These are phyloP conservation scores for Sepioteuthis lessoniana DNA, from an alignment of 2,888 invertebrate genomes.

Conservation along the genomic window DNA sequence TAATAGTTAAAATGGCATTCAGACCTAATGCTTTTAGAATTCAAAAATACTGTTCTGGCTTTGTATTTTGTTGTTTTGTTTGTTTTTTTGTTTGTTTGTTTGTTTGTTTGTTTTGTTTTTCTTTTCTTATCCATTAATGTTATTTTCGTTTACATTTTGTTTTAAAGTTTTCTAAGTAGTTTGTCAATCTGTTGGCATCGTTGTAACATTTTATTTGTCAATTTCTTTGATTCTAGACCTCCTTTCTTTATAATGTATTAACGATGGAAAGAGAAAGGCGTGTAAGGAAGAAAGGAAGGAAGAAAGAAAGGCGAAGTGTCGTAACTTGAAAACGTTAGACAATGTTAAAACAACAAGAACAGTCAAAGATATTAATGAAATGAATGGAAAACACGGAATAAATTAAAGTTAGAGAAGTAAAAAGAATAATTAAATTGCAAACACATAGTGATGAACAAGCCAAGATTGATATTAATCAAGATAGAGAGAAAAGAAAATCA, in stretches of 20 bases:
- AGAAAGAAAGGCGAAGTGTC: neutral
- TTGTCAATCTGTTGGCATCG: neutral
- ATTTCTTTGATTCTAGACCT: neutral
- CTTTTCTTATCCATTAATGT: neutral
- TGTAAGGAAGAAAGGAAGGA: too few relatives aligned
- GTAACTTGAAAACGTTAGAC: too few relatives aligned
- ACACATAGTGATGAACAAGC: too few relatives aligned
- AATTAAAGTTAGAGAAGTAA: too few relatives aligned
- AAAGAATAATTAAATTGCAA: too few relatives aligned
- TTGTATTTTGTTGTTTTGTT: too few relatives aligned
- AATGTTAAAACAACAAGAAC: too few relatives aligned
- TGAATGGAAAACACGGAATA: neutral
- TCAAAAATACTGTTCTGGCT: too few relatives aligned
- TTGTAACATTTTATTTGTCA: neutral
- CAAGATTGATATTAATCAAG: too few relatives aligned
- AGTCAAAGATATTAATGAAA: too few relatives aligned
- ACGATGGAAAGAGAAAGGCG: neutral
- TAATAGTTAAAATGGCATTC: neutral
- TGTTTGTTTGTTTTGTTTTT: neutral
- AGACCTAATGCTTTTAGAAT: constrained; percentile 5
- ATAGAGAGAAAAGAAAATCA: too few relatives aligned
- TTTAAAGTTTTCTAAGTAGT: neutral
- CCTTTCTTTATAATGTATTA: neutral
- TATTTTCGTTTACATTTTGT: neutral
- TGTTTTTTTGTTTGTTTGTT: neutral